A percentile compares a stretch with the other conserved stretches of the same genome.
Conservation (phyloP, 1,140 invertebrate species). For the Cylas formicarius region DNA sequence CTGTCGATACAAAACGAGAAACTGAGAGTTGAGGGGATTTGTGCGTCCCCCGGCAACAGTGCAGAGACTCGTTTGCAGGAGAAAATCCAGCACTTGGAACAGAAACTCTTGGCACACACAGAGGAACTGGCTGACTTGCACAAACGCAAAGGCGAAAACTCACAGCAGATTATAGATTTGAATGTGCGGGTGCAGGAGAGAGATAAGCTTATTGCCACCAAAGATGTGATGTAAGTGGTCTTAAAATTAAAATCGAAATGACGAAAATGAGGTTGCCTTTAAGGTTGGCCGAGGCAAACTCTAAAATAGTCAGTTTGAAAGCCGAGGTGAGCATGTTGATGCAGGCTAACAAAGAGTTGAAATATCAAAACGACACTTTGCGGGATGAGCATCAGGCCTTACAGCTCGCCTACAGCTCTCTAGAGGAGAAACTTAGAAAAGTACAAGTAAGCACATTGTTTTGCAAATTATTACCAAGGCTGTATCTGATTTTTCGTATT, state of each 20-base stretch:
- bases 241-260: neutral
- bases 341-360: slow-evolving; percentile 60
- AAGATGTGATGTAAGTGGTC: slow-evolving; percentile 63
- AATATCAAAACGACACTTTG: slow-evolving; percentile 77
- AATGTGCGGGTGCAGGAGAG: slow-evolving; percentile 80
- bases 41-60: slow-evolving; percentile 29
- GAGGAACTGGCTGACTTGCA: slow-evolving; percentile 90
- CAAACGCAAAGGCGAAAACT: slow-evolving; percentile 81
- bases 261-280: slow-evolving; percentile 18
- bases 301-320: slow-evolving; percentile 55
- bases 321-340: slow-evolving; percentile 60
- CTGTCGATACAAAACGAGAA: slow-evolving; percentile 78
- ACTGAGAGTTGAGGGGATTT: slow-evolving; percentile 51
- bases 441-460: slow-evolving; percentile 60
- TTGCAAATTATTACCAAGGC: too few relatives aligned
- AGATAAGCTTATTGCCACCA: slow-evolving; percentile 64
- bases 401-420: slow-evolving; percentile 78
- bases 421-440: slow-evolving; percentile 85
- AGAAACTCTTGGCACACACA: slow-evolving; percentile 77
- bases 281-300: slow-evolving; percentile 67
- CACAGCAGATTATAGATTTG: slow-evolving; percentile 86
- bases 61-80: slow-evolving; percentile 35
- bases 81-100: slow-evolving; percentile 64
- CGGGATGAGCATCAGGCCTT: slow-evolving; percentile 92
- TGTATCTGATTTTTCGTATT: neutral